Evolutionary conservation across 2,113 vertebrate species (phyloP), one percentile per base, ranked within the genome.

Genomic region (Pangasianodon hypophthalmus): DNA sequence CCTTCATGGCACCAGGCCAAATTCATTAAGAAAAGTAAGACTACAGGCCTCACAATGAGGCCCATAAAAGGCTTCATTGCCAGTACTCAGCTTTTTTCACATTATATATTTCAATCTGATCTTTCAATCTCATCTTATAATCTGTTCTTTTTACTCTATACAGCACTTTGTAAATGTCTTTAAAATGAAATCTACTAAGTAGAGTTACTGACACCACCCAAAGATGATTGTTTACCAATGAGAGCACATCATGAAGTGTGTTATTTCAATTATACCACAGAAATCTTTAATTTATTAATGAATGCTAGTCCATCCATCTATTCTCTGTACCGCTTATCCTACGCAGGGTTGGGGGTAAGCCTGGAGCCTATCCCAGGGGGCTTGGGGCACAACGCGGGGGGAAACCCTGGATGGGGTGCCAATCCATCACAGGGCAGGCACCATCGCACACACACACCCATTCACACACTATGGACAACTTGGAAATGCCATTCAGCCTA

Each of bases 21-120:
- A 82, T 62, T 50, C 48, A 88, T 84, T 67, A 69, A 48, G 69
- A 41, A 87, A n/a, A 87, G 32, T 73, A 14, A 50, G 56, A 60
- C 71, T 71, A 67, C 18, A 77, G 48, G 60, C 19, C 21, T 85
- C 60, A 41, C 18, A 41, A 4, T 19, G 29, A 11, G 7, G 60
- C 24, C 29, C 29, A 52, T 71, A 32, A 86, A 52, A 37, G 29
- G 29, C 62, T 52, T 71, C 21, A 26, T 6, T 62, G 41, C 29
- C 26, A 82, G 26, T 6, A 60, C 32, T 81, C 14, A 41, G 18
- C 16, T 82, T 54, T 50, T 32, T 32, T 32, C 44, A 75, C 6
- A 3, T 6, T 6, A 79, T 29, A 79, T 79, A 29, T 79, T 50
- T 77, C 44, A 46, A 26, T 41, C 71, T 79, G 41, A 54, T 60